Evolutionary conservation across 2,888 invertebrate species (phyloP).

Genomic region (Ferdinandea cuprea): DNA sequence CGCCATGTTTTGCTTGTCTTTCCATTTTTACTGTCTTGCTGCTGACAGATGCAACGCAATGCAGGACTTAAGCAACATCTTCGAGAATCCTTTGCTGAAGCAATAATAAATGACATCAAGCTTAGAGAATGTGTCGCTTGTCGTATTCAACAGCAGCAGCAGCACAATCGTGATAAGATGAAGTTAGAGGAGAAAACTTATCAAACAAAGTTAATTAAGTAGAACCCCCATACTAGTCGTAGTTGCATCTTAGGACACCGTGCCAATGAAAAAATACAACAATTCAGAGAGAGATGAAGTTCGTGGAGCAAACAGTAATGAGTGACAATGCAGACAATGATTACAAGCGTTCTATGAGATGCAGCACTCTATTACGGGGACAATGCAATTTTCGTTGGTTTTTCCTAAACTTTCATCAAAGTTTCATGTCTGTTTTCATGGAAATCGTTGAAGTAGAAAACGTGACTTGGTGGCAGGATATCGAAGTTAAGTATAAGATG

Average conservation of each 20-base stretch:
- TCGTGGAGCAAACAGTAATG: neutral
- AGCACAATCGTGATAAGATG: slow-evolving; percentile 1
- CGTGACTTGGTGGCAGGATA: slow-evolving; percentile 37
- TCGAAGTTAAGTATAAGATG: neutral
- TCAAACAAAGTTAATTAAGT: slow-evolving; percentile 43
- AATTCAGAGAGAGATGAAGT: neutral
- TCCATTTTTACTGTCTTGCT: slow-evolving; percentile 22
- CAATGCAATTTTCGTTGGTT: slow-evolving; percentile 14
- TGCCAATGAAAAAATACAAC: neutral
- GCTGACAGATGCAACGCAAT: slow-evolving; percentile 36
- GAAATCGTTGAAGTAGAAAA: slow-evolving; percentile 35
- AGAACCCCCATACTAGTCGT: slow-evolving; percentile 12
- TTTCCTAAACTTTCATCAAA: slow-evolving; percentile 34
- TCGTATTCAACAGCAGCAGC: neutral
- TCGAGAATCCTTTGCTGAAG: slow-evolving; percentile 3
- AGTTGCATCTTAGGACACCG: neutral
- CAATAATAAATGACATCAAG: slow-evolving; percentile 4
- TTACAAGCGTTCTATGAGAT: neutral
- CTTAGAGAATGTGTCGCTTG: neutral
- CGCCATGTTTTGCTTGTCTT: slow-evolving; percentile 34
- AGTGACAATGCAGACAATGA: slow-evolving; percentile 6
- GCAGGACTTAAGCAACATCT: slow-evolving; percentile 6
- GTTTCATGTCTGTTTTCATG: slow-evolving; percentile 24
- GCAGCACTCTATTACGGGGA: neutral
- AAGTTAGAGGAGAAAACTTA: slow-evolving; percentile 16